phyloP scores from a whole-genome alignment of 2,888 invertebrate species.

The Sycophila texana region DNA sequence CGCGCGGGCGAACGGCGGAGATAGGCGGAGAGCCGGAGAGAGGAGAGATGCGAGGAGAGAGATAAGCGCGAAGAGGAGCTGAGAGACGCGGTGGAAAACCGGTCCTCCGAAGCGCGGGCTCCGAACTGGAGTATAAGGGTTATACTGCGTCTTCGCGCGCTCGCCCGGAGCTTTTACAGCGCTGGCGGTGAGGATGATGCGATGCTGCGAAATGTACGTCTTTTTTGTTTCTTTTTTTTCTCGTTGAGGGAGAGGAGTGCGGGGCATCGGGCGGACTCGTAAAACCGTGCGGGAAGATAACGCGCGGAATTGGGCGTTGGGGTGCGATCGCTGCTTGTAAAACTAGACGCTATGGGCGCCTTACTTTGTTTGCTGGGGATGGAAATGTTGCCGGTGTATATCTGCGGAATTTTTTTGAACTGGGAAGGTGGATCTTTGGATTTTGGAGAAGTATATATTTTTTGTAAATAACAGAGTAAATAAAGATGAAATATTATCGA shows the following conservation, averaged over 20 bases:
- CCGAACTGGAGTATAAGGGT: slow-evolving; percentile 71
- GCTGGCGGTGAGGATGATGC: not conserved
- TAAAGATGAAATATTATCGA: not conserved
- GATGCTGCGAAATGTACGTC: not conserved
- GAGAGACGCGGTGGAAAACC: slow-evolving; percentile 60
- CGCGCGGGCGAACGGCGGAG: slow-evolving; percentile 12
- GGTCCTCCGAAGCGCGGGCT: slow-evolving; percentile 62
- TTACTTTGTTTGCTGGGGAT: not conserved
- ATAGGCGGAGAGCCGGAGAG: slow-evolving; percentile 32
- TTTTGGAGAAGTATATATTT: no score
- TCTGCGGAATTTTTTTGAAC: no score
- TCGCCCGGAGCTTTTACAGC: slow-evolving; percentile 2
- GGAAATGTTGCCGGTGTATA: no score
- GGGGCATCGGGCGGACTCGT: not conserved
- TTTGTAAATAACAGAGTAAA: not conserved
- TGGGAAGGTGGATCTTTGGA: no score
- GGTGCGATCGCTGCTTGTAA: not conserved
- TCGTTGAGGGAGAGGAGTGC: no score
- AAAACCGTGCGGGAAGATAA: not conserved
- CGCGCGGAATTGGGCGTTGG: not conserved
- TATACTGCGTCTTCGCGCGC: slow-evolving; percentile 57
- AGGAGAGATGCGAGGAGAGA: slow-evolving; percentile 36
- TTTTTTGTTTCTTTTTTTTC: not conserved
- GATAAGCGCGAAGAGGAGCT: slow-evolving; percentile 13
- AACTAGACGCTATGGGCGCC: not conserved